Base-by-base conservation (phyloP, 2,888 invertebrate species). In the Alcis repandata region DNA sequence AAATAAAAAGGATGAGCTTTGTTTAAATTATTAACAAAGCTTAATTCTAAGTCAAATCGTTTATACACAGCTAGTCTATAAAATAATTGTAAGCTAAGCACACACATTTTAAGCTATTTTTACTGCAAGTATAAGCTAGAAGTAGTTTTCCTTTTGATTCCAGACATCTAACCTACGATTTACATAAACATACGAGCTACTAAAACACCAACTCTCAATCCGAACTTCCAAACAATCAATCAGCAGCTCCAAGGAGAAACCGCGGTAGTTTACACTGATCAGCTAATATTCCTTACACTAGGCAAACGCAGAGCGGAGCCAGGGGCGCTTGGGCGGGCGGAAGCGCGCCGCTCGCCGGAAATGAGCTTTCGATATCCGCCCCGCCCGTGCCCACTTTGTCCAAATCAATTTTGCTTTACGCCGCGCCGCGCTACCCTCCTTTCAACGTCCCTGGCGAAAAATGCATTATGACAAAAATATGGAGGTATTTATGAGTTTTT, bases 291-390 rank as follows among this genome's bases (percentile, higher is more conserved):
- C 52, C 61, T 66, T 63, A 66, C 66, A 67, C 63, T 57, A 58
- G 33, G 75, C 74, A 75, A 71, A 70, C 69, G 68, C 62, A 61
- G 43, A 7, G 15, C n/a, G 20, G 9, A 36, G 51, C 36, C 70
- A 59, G 64, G 69, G 73, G 71, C 68, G 75, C 58, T 54, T 46
- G 48, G 59, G 71, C 64, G 72, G 72, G 65, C 77, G 84, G 83
- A 82, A 80, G 80, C 78, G 70, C 74, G 76, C 73, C 79, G 76
- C 79, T 74, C 80, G 72, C 82, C 80, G 90, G 90, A 90, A 90
- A 89, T 89, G 88, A 89, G 89, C 86, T 84, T 87, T 87, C 87
- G 88, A 88, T 88, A 87, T 87, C 85, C 87, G 83, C 77, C 77
- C 78, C 74, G 78, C 77, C 76, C 69, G 74, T 76, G 74, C 82